These are phyloP conservation scores for Pristionchus entomophagus DNA, from an alignment of 2,888 invertebrate species.

Conservation along the genomic window DNA sequence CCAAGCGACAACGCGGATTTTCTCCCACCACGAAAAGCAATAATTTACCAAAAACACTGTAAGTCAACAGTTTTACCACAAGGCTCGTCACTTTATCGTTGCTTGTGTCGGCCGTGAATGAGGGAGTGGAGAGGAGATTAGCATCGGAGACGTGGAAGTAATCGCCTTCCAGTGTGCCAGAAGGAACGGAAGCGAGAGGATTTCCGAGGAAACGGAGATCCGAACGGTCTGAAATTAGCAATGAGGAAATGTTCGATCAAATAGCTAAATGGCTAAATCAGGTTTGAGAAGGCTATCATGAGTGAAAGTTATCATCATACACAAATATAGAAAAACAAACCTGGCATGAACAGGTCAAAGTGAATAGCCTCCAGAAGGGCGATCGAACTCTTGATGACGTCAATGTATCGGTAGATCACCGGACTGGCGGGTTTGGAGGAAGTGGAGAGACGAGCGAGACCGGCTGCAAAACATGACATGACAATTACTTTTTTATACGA, in stretches of 20 bases:
- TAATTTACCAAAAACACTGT: too few species aligned
- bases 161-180: neutral
- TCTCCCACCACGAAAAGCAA: too few species aligned
- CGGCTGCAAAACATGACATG: neutral
- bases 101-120: neutral
- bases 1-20: too few species aligned
- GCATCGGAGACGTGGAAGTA: neutral
- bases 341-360: constrained; percentile 36
- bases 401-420: constrained; percentile 31
- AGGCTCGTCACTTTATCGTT: too few species aligned
- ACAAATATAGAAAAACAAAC: neutral
- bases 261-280: too few species aligned
- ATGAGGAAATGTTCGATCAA: too few species aligned
- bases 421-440: neutral
- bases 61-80: too few species aligned
- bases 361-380: constrained; percentile 18
- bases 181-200: neutral
- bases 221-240: neutral
- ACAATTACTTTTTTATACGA: neutral
- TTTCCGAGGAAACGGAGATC: neutral
- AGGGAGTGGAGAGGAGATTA: neutral
- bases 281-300: too few species aligned
- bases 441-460: neutral
- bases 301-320: too few species aligned
- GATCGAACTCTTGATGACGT: neutral